Base-by-base conservation (phyloP, 2,888 invertebrate genomes). In the Rhamnusium bicolor region DNA sequence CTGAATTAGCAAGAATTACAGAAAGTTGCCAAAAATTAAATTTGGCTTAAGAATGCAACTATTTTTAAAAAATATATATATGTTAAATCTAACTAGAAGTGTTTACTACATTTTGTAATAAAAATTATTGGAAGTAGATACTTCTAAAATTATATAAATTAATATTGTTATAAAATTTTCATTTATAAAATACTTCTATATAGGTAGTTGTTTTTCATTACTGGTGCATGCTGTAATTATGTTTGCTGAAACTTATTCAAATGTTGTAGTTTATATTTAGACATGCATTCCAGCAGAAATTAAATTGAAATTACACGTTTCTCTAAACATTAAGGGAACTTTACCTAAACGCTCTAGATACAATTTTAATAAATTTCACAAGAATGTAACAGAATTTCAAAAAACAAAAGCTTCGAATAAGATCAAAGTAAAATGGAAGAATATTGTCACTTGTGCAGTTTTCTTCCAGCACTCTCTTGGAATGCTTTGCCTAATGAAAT, bases 401-500 rank as follows among this genome's bases (percentile, higher is more conserved):
- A 51, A 65, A 51, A 65, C 51, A 53, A 65, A 29, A 32, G 32
- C 65, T 24, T 51, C 21, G 19, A 19, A 8, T n/a, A 32, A 65
- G 40, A 65, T 65, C 65, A 65, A 65, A 65, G 65, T n/a, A 46
- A 47, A 47, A 19, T 21, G 40, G 4, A 10, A 53, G 53, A 65
- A 65, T 32, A 53, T 53, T 65, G 53, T 65, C 53, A 19, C 65
- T 19, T 63, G 24, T 24, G 14, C 8, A 58, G 49, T 21, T 24
- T 63, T 58, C 49, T 62, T 29, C 32, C 14, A 62, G 27, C 71
- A 62, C 51, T 72, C 40, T 51, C 60, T 46, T 14, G 49, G 21
- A 67, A 61, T 24, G 47, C 16, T 32, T 12, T 24, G 5, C 10
- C 27, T 71, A 66, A 66, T 71, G 66, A 61, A 71, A 67, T 67